These are phyloP conservation scores for Apogon talboti DNA, from an alignment of 2,797 vertebrate species.

Conservation along the genomic window DNA sequence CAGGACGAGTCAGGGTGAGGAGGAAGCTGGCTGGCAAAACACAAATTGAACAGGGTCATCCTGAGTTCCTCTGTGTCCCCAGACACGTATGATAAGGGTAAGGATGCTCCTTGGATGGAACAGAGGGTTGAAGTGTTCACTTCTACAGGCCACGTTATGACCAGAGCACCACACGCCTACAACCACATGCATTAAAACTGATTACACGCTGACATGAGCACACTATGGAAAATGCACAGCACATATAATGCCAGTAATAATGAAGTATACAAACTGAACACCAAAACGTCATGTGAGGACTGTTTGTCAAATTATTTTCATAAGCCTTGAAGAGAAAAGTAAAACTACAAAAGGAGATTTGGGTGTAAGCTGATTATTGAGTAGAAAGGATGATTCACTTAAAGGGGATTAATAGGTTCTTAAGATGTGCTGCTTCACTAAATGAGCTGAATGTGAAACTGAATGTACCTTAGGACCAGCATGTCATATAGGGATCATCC, in stretches of 20 bases:
- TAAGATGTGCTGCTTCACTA: slow-evolving; percentile 18
- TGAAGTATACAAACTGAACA: neutral
- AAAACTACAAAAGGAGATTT: slow-evolving; percentile 17
- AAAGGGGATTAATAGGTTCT: slow-evolving; percentile 37
- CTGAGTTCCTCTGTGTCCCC: slow-evolving; percentile 17
- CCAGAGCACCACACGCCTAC: slow-evolving; percentile 10
- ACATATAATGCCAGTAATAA: neutral
- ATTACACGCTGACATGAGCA: slow-evolving; percentile 11
- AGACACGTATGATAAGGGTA: slow-evolving; percentile 5
- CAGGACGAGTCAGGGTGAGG: slow-evolving; percentile 31
- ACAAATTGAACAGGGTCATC: slow-evolving; percentile 33
- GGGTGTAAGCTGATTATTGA: slow-evolving; percentile 22
- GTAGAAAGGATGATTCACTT: slow-evolving; percentile 20
- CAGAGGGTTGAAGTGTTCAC: neutral
- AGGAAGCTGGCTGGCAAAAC: slow-evolving; percentile 25
- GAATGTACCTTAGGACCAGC: neutral
- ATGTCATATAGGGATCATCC: no score
- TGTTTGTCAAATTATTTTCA: slow-evolving; percentile 34
- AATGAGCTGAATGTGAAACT: neutral
- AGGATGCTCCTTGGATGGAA: slow-evolving; percentile 17
- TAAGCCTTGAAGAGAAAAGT: slow-evolving; percentile 21
- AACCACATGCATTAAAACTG: slow-evolving; percentile 12
- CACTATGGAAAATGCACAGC: slow-evolving; percentile 24
- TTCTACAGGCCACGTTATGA: slow-evolving; percentile 21
- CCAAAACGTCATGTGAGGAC: slow-evolving; percentile 12